phyloP scores from a whole-genome alignment of 2,888 invertebrate genomes.

The Helicoverpa assulta region DNA sequence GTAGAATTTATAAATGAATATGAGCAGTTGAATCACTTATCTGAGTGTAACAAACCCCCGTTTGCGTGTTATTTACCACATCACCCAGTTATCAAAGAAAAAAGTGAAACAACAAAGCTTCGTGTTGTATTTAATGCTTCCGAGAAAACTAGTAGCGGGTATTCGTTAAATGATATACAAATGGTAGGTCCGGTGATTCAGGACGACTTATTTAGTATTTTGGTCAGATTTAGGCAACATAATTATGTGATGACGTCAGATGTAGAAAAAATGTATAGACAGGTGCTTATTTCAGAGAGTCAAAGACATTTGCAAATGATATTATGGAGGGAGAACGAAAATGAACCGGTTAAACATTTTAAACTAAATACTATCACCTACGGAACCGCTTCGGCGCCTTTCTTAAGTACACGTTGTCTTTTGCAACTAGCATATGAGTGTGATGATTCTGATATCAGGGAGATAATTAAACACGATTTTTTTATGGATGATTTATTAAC shows the following conservation, averaged over 20 bases:
- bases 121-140: slow-evolving; percentile 23
- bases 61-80: slow-evolving; percentile 9
- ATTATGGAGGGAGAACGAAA: slow-evolving; percentile 3
- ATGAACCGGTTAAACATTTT: background rate
- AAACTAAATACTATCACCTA: slow-evolving; percentile 9
- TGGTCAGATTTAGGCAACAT: slow-evolving; percentile 27
- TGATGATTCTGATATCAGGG: background rate
- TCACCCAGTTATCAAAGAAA: background rate
- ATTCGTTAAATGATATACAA: slow-evolving; percentile 35
- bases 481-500: slow-evolving; percentile 19
- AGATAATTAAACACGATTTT: slow-evolving; percentile 19
- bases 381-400: slow-evolving; percentile 13
- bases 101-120: background rate
- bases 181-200: slow-evolving; percentile 25
- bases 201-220: slow-evolving; percentile 28
- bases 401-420: slow-evolving; percentile 19
- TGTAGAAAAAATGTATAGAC: slow-evolving; percentile 34
- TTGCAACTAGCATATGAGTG: background rate
- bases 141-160: slow-evolving; percentile 12
- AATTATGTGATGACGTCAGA: slow-evolving; percentile 24
- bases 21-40: slow-evolving; percentile 4
- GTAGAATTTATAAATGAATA: slow-evolving; percentile 5
- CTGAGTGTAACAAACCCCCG: background rate
- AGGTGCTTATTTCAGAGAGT: slow-evolving; percentile 3
- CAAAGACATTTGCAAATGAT: slow-evolving; percentile 17